Base-by-base conservation (phyloP, 2,797 vertebrate genomes). In the Sebastes diploproa region DNA sequence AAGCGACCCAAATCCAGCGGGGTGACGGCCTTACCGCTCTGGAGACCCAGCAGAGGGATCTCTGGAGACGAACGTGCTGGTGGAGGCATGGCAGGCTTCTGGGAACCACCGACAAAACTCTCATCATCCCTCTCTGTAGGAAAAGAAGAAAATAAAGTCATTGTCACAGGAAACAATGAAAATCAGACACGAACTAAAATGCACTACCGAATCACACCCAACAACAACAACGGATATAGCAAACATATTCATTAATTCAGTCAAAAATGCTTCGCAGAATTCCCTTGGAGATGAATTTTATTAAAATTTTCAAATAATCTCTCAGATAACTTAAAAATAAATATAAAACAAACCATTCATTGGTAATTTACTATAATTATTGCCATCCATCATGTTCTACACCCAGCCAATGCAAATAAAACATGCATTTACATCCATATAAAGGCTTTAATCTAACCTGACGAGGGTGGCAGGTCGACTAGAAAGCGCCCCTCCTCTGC, bases 1-100 rank as follows among this genome's bases (percentile, higher is more conserved):
- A 99, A 98, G 56, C 95, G 95, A 60, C 96, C 96, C 60, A 97
- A 86, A 91, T 99, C 97, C 74, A 99, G 94, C 0, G 98, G 98
- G 1, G 98, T 98, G 25, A 99, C 90, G 1, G 97, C 93, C 20
- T 96, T 84, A 5, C 92, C 10, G 25, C 92, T 96, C 79, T 91
- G 97, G 4, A 88, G 92, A 67, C 93, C 94, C 71, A 80, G 81
- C 23, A 93, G 42, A 71, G 95, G 91, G 38, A 94, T 81, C 71
- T 96, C 94, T 63, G 95, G 94, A 68, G 95, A 96, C 0, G 11
- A 23, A 5, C 30, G 34, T 7, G 52, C 72, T 0, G 81, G 85
- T 16, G 77, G 91, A 25, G 89, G 85, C 62, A 84, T 80, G 20
- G n/a, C 1, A 2, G 52, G 63, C 74, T 85, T 95, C 89, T 96